These are phyloP conservation scores for Psylliodes chrysocephalus DNA, from an alignment of 2,888 invertebrate genomes.

Conservation along the genomic window DNA sequence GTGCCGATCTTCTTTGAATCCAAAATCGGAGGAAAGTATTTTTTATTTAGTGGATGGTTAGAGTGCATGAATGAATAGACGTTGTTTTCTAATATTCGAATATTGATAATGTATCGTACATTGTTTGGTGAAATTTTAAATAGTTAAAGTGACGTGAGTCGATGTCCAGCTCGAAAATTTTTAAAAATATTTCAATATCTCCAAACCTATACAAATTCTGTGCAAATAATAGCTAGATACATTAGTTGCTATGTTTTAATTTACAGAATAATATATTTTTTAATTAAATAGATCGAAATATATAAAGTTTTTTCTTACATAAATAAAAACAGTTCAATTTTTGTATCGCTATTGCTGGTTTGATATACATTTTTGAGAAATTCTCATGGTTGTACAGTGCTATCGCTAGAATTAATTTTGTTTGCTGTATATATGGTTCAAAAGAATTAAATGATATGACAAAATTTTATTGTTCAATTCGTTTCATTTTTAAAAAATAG, in stretches of 20 bases:
- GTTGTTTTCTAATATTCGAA: not conserved
- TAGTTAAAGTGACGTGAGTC: not conserved
- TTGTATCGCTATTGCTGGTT: too few relatives aligned
- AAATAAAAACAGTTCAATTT: too few relatives aligned
- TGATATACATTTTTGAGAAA: too few relatives aligned
- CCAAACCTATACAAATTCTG: not conserved
- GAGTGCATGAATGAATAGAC: constrained; percentile 9
- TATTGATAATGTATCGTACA: not conserved
- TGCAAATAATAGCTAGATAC: not conserved
- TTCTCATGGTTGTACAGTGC: too few relatives aligned
- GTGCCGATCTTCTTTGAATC: not conserved
- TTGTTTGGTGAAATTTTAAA: not conserved
- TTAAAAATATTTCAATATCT: not conserved
- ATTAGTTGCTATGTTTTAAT: not conserved
- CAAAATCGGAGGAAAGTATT: not conserved
- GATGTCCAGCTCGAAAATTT: not conserved
- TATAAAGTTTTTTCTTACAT: too few relatives aligned
- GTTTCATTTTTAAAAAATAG: too few relatives aligned
- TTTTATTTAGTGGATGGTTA: not conserved
- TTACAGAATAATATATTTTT: not conserved
- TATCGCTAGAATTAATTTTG: too few relatives aligned
- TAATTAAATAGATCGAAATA: too few relatives aligned
- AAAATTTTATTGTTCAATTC: too few relatives aligned
- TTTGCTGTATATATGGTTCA: too few relatives aligned
- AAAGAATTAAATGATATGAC: too few relatives aligned